Conservation (phyloP, 2,888 invertebrate genomes). For the Clanis bilineata region DNA sequence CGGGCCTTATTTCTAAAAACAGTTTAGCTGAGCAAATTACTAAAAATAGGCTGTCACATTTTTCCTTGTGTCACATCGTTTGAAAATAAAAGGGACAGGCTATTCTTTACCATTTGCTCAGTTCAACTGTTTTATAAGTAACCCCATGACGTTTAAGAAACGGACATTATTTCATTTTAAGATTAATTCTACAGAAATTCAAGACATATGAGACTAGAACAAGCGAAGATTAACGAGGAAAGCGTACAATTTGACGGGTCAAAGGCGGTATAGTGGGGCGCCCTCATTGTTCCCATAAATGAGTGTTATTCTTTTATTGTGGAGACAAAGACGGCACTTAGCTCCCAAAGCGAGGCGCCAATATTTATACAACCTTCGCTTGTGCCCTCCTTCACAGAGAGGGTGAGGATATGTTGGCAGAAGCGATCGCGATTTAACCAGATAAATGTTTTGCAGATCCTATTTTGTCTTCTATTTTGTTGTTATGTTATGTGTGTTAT, state of each 20-base stretch:
- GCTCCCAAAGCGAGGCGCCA: constrained; percentile 68
- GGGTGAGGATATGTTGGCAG: constrained; percentile 24
- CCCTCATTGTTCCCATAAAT: constrained; percentile 72
- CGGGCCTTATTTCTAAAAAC: too few relatives aligned
- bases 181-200: neutral
- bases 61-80: too few relatives aligned
- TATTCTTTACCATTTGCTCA: too few relatives aligned
- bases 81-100: too few relatives aligned
- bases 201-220: neutral
- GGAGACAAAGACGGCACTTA: constrained; percentile 76
- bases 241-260: constrained; percentile 30
- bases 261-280: constrained; percentile 25
- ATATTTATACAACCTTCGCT: constrained; percentile 75
- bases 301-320: constrained; percentile 80
- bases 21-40: too few relatives aligned
- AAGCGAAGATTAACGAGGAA: constrained; percentile 27
- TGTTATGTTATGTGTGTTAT: too few relatives aligned
- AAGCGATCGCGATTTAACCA: constrained; percentile 29
- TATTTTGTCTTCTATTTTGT: too few relatives aligned
- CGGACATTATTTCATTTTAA: neutral
- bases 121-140: too few relatives aligned
- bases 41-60: too few relatives aligned
- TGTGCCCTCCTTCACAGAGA: constrained; percentile 46
- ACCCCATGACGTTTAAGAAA: neutral
- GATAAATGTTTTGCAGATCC: too few relatives aligned